A percentile compares a stretch with the other conserved stretches of the same genome.
Evolutionary conservation across 2,888 invertebrate species (phyloP).

Genomic region (Spodoptera exigua): DNA sequence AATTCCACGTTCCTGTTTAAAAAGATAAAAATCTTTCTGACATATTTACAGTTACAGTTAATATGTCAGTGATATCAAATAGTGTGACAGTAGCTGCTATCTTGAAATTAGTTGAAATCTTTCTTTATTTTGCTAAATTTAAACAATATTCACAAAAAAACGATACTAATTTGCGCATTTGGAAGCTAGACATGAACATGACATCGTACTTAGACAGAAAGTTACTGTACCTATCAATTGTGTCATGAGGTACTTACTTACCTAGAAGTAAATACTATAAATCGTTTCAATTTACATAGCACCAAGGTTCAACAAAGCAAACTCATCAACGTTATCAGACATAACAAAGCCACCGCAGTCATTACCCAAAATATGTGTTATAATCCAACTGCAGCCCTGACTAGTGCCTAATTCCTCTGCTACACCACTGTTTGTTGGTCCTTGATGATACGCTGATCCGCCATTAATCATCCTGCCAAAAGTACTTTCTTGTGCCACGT

Average conservation of each 20-base stretch:
- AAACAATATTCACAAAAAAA: too few relatives aligned
- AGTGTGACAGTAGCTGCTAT: too few relatives aligned
- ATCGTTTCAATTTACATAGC: slow-evolving; percentile 32
- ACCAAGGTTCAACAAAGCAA: slow-evolving; percentile 40
- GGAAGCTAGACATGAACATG: too few relatives aligned
- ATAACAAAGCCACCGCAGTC: slow-evolving; percentile 51
- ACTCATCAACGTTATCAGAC: slow-evolving; percentile 54
- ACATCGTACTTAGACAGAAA: neutral
- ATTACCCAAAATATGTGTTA: slow-evolving; percentile 33
- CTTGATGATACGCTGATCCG: slow-evolving; percentile 72
- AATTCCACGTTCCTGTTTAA: too few relatives aligned
- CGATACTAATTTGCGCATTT: too few relatives aligned
- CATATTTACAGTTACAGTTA: too few relatives aligned
- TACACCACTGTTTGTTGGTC: slow-evolving; percentile 69
- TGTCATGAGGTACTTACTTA: slow-evolving; percentile 8
- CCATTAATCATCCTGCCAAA: slow-evolving; percentile 77
- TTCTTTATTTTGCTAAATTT: too few relatives aligned
- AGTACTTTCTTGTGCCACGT: slow-evolving; percentile 64
- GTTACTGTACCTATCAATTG: slow-evolving; percentile 6
- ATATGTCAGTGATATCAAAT: too few relatives aligned
- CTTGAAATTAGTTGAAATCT: too few relatives aligned
- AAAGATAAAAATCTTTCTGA: too few relatives aligned
- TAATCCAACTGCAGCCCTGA: slow-evolving; percentile 57
- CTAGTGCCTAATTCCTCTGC: slow-evolving; percentile 58
- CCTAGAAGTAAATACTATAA: slow-evolving; percentile 25